phyloP scores from a whole-genome alignment of 2,113 vertebrate genomes.

The Indicator maculatus region DNA sequence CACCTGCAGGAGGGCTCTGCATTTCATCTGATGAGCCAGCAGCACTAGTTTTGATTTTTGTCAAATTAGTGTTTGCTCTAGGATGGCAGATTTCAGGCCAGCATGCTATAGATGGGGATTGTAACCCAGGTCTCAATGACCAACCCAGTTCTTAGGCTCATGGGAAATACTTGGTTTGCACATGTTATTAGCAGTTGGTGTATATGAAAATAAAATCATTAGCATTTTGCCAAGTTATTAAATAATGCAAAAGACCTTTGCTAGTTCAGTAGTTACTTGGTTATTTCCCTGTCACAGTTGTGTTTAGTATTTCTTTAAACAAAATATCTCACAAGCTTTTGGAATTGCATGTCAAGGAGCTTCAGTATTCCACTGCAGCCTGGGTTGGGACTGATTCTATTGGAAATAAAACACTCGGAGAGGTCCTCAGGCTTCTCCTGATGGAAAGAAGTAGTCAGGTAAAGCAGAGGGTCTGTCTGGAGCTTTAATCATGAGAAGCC shows the following conservation, averaged over 20 bases:
- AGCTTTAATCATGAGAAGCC: not conserved
- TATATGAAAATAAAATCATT: not conserved
- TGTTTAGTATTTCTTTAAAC: not conserved
- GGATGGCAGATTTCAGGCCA: not conserved
- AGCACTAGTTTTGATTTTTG: not conserved
- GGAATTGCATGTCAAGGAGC: not conserved
- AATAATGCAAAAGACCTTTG: not conserved
- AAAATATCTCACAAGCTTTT: not conserved
- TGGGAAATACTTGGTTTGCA: not conserved
- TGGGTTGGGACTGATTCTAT: not conserved
- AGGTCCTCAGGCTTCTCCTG: not conserved
- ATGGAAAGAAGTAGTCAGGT: not conserved
- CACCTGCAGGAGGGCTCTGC: not conserved
- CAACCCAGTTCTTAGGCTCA: not conserved
- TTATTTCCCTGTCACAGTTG: not conserved
- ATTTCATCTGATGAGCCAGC: not conserved
- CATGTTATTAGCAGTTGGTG: not conserved
- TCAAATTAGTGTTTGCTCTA: not conserved
- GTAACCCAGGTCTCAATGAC: not conserved
- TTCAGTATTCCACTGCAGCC: not conserved
- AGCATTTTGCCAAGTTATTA: not conserved
- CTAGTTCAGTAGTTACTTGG: rapidly evolving
- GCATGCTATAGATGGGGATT: not conserved
- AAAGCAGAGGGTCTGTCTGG: not conserved
- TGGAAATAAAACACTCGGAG: not conserved